Conservation (phyloP, 2,797 vertebrate genomes). For the Rhynchotus rufescens region DNA sequence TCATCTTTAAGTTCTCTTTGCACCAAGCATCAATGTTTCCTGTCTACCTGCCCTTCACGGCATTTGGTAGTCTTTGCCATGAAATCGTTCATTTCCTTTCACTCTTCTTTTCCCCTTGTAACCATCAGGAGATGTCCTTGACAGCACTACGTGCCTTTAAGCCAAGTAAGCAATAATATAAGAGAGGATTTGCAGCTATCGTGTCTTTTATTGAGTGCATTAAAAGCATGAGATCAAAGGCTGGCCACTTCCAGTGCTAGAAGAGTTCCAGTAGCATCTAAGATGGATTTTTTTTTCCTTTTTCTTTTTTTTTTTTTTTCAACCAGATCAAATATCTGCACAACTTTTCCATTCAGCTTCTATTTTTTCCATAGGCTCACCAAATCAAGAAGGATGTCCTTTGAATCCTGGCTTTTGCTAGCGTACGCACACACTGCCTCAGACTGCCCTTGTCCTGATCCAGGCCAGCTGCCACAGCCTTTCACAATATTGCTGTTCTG, state of each 20-base stretch:
- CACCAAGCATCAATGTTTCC: accelerated
- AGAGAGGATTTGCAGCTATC: constrained; percentile 2
- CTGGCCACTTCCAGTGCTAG: not conserved
- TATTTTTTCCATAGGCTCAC: not conserved
- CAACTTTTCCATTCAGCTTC: constrained; percentile 41
- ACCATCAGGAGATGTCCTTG: not conserved
- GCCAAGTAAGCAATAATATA: constrained; percentile 30
- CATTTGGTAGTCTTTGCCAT: not conserved
- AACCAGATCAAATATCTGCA: not conserved
- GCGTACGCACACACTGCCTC: not conserved
- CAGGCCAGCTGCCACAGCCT: not conserved
- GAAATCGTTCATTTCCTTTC: constrained; percentile 30
- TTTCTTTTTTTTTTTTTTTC: accelerated
- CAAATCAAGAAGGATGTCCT: not conserved
- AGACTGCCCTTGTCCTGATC: constrained; percentile 7
- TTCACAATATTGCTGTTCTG: not conserved
- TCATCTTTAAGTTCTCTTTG: not conserved
- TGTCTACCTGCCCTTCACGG: accelerated
- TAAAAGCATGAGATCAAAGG: constrained; percentile 45
- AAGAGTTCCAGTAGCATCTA: constrained; percentile 1
- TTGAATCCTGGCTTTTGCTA: not conserved
- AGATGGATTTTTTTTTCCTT: not conserved
- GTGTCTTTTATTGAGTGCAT: constrained; percentile 14
- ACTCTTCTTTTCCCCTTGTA: not conserved
- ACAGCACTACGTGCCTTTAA: not conserved